A percentile compares a stretch with the other conserved stretches of the same genome.
These are phyloP conservation scores for Podarcis lilfordi DNA, from an alignment of 2,797 vertebrate genomes.

Conservation along the genomic window DNA sequence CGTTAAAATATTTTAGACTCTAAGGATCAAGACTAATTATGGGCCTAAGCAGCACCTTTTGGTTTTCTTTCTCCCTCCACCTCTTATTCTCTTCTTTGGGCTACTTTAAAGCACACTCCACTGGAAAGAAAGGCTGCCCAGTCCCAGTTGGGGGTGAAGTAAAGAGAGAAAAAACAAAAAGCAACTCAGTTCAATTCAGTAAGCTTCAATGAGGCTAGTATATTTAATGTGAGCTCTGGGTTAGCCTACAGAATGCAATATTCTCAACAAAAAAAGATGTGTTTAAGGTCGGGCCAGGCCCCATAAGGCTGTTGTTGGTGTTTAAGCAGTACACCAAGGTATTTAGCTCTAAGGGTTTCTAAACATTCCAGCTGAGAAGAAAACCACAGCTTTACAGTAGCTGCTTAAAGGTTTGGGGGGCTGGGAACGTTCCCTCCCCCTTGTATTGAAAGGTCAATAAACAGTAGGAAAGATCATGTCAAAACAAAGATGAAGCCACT, in stretches of 20 bases:
- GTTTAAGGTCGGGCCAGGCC: conserved; percentile 86
- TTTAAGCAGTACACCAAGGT: conserved; percentile 86
- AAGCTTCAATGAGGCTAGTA: conserved; percentile 85
- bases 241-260: conserved; percentile 86
- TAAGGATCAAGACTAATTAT: conserved; percentile 87
- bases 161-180: conserved; percentile 86
- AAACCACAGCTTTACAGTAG: conserved; percentile 85
- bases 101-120: conserved; percentile 85
- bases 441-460: conserved; percentile 86
- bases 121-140: conserved; percentile 83
- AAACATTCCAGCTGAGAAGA: conserved; percentile 89
- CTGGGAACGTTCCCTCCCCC: conserved; percentile 81
- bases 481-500: conserved; percentile 84
- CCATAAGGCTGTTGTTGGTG: conserved; percentile 90
- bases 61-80: conserved; percentile 75
- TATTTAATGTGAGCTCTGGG: conserved; percentile 84
- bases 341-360: conserved; percentile 87
- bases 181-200: conserved; percentile 86
- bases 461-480: conserved; percentile 85
- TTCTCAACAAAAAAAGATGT: conserved; percentile 86
- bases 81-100: conserved; percentile 82
- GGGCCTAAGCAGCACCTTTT: conserved; percentile 83
- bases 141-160: conserved; percentile 84
- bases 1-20: conserved; percentile 88
- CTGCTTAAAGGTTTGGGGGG: conserved; percentile 83